Base-by-base conservation (phyloP, 2,113 vertebrate genomes). In the Desmodus rotundus region DNA sequence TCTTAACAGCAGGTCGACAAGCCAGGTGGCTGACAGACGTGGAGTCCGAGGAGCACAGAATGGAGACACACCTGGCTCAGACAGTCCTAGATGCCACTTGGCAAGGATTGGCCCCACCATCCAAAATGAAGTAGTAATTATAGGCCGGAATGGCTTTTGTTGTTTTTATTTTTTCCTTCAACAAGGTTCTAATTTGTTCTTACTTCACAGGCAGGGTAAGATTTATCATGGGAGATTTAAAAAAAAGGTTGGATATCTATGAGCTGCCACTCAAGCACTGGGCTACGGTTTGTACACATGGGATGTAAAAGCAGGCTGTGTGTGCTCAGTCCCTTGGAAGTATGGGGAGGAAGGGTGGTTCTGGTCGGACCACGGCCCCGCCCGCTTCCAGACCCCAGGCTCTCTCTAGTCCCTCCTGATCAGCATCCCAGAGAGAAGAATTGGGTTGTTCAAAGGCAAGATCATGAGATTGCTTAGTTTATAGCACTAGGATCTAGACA, bases 21-120 rank as follows among this genome's bases (percentile, higher is more conserved):
- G 96, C 93, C 87, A 88, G 92, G 43, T 96, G 97, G 87, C 88
- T 95, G 83, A 92, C 58, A 89, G 73, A 95, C 67, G 89, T 45
- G 41, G 96, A 94, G 76, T 58, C 91, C 86, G 58, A 84, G 77
- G 96, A 96, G 92, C 88, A 61, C 68, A 83, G 91, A 95, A 96
- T 72, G 82, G 94, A 97, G 63, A 33, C 3, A 0, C 20, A 43
- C 70, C 89, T 95, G 97, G 88, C 82, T 87, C 92, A 89, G 65
- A 85, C n/a, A 50, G 86, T 90, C 61, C 89, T 94, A 68, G 93
- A 91, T 98, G 96, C 92, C 77, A 17, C 9, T 41, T 87, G 87
- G 88, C 89, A 95, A 96, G 93, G 89, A 90, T 65, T 65, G 65
- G 95, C 97, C 98, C 97, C 68, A 92, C 95, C 89, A 78, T 96